A percentile compares a stretch with the other conserved stretches of the same genome.
Conservation (phyloP, 2,888 invertebrate species). For the Operophtera brumata region DNA sequence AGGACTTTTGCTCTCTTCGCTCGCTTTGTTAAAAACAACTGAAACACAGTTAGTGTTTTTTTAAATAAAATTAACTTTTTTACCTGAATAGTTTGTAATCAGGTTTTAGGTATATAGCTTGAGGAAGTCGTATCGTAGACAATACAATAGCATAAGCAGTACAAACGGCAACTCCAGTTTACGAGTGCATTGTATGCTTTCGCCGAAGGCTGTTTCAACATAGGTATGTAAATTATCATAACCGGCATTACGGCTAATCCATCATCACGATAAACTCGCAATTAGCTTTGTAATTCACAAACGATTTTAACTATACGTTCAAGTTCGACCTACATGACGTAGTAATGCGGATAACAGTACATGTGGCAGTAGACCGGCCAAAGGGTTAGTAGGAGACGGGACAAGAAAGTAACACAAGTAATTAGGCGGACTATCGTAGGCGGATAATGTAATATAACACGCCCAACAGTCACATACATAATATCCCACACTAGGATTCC, state of each 20-base stretch:
- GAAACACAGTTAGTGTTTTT: no score
- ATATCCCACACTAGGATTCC: no score
- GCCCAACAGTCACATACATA: no score
- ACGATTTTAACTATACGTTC: constrained; percentile 66
- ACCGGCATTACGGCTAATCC: constrained; percentile 22
- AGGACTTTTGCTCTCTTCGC: no score
- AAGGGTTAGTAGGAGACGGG: background rate
- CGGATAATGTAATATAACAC: no score
- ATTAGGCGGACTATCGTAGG: no score
- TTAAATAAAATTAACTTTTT: no score
- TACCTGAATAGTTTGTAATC: background rate
- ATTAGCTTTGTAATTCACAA: constrained; percentile 60
- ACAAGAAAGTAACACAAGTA: background rate
- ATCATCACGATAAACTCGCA: constrained; percentile 36
- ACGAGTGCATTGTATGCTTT: background rate
- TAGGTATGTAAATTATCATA: background rate
- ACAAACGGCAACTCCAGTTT: background rate
- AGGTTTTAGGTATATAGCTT: background rate
- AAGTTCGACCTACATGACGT: constrained; percentile 64
- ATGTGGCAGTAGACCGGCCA: background rate
- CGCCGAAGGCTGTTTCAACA: background rate
- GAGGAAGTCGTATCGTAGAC: background rate
- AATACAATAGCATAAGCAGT: background rate
- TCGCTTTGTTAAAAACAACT: no score
- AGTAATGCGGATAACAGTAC: constrained; percentile 4